These are phyloP conservation scores for Syngnathus rostellatus DNA, from an alignment of 2,797 vertebrate species.

Conservation along the genomic window DNA sequence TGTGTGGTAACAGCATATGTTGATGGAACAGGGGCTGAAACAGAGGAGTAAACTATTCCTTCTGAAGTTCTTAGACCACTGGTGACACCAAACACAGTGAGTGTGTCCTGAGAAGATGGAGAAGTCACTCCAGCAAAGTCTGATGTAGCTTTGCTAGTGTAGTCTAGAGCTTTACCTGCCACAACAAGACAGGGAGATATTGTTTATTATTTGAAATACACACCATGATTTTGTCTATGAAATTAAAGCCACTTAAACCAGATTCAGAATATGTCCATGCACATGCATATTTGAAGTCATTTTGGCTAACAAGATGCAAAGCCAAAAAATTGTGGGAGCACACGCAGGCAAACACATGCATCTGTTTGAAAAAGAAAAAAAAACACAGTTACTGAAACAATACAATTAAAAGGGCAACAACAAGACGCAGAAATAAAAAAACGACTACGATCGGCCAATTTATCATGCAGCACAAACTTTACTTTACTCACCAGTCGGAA, in stretches of 20 bases:
- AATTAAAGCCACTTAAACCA: conserved; percentile 60
- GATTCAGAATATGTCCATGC: conserved; percentile 54
- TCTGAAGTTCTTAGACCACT: conserved; percentile 85
- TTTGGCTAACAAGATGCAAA: conserved; percentile 81
- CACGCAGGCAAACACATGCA: conserved; percentile 95
- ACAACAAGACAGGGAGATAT: conserved; percentile 32
- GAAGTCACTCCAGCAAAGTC: conserved; percentile 74
- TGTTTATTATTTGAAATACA: conserved; percentile 54
- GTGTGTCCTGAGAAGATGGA: conserved; percentile 79
- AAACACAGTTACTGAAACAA: conserved; percentile 51
- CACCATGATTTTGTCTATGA: conserved; percentile 5
- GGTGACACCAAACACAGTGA: conserved; percentile 76
- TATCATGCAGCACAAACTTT: not conserved
- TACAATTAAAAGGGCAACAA: conserved; percentile 42
- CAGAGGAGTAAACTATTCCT: conserved; percentile 92
- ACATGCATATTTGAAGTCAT: conserved; percentile 81
- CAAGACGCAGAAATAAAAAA: not conserved
- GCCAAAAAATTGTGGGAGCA: conserved; percentile 82
- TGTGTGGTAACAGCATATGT: conserved; percentile 96
- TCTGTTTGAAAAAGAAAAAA: conserved; percentile 74
- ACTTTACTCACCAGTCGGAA: conserved; percentile 83
- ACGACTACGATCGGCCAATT: not conserved
- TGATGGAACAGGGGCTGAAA: conserved; percentile 84
- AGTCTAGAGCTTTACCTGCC: conserved; percentile 96
- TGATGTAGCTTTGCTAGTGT: conserved; percentile 88